A percentile compares a stretch with the other conserved stretches of the same genome.
phyloP scores from a whole-genome alignment of 2,888 invertebrate genomes.

The Caenorhabditis uteleia region DNA sequence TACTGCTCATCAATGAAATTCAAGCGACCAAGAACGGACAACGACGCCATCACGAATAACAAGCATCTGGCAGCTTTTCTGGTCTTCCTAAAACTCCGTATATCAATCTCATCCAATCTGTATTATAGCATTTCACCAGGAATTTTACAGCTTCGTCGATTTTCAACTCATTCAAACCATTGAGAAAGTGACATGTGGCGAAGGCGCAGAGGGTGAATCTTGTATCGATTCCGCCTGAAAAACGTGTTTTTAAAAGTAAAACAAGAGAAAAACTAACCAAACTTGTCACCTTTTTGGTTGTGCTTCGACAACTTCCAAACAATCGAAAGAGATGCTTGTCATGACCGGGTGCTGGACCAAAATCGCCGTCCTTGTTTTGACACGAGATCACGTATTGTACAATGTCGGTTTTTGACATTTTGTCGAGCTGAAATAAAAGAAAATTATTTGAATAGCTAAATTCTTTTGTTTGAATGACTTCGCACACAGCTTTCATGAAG shows the following conservation, averaged over 20 bases:
- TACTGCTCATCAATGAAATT: constrained; percentile 85
- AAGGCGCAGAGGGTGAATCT: constrained; percentile 96
- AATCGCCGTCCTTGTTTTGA: constrained; percentile 87
- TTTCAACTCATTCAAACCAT: constrained; percentile 80
- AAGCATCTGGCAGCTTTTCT: constrained; percentile 97
- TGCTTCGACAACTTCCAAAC: constrained; percentile 75
- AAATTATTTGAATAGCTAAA: no score
- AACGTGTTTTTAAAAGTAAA: no score
- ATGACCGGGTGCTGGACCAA: constrained; percentile 86
- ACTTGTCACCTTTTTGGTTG: no score
- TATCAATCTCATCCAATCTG: no score
- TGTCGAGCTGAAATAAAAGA: no score
- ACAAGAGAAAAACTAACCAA: no score
- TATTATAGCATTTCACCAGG: constrained; percentile 91
- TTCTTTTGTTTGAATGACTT: no score
- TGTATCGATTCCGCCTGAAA: constrained; percentile 84
- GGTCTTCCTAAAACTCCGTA: constrained; percentile 81
- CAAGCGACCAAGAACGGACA: constrained; percentile 88
- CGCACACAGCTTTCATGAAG: no score
- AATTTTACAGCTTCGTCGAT: constrained; percentile 86
- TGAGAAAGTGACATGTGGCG: constrained; percentile 81
- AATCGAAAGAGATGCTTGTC: constrained; percentile 88
- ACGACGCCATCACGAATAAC: constrained; percentile 99
- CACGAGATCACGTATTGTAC: constrained; percentile 86
- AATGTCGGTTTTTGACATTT: constrained; percentile 76